Percentiles rank a stretch among this genome's conserved stretches.
Conservation (phyloP, 2,797 vertebrate species). For the Enteromius thamalakanensis region DNA sequence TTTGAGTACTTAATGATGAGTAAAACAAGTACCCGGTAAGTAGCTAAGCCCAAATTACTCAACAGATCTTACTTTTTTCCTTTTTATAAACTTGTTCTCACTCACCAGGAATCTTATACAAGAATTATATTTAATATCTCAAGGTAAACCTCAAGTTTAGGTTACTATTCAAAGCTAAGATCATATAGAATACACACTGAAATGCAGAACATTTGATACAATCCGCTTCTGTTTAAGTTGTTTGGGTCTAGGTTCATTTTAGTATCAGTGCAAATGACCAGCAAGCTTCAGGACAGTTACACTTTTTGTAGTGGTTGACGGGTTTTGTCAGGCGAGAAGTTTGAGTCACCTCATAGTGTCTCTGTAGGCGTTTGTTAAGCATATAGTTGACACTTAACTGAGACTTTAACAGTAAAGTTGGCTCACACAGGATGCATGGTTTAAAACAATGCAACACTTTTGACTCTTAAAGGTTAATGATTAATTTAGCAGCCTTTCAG, state of each 20-base stretch:
- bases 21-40: background rate
- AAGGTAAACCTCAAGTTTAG: background rate
- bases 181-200: background rate
- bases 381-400: background rate
- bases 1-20: background rate
- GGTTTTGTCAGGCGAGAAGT: background rate
- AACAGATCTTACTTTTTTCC: background rate
- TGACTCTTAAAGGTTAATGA: background rate
- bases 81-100: background rate
- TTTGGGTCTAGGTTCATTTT: conserved; percentile 18
- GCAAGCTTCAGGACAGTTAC: background rate
- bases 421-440: background rate
- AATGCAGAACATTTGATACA: no score
- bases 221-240: background rate
- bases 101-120: background rate
- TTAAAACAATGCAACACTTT: background rate
- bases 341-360: background rate
- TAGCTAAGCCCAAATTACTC: background rate
- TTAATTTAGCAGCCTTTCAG: background rate
- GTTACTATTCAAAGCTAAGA: background rate
- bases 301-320: conserved; percentile 13
- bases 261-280: conserved; percentile 7
- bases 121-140: background rate
- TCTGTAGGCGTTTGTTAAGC: background rate
- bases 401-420: background rate